Evolutionary conservation across 1,140 invertebrate species (phyloP), one percentile per base, ranked within the genome.

Genomic region (Lamellibrachia luymesi): DNA sequence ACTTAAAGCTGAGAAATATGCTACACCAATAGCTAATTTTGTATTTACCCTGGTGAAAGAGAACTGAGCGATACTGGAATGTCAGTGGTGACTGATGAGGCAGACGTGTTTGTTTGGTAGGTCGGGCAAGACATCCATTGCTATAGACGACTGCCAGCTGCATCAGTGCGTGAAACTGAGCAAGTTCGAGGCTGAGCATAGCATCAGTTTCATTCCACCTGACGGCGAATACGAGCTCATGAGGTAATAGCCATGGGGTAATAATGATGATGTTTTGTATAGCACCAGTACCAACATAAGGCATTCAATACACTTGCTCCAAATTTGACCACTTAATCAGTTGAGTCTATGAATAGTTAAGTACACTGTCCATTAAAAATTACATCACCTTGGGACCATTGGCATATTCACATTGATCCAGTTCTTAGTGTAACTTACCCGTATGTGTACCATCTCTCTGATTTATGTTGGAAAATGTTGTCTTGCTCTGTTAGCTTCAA

Each of bases 201-300:
- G 99, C 95, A 99, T 99, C 96, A 99, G 98, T 95, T 99, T 99
- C 97, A 99, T 99, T 96, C 99, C 99, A 94, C 99, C 99, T 4
- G 99, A 99, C 97, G 99, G 99, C 93, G 99, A 99, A 97, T 99
- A 99, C 97, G 99, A 99, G 96, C 97, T 99, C 6, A 99, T 99
- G 99, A 98, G 98, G 98, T 98, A 95, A 51, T 50, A 91, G 49
- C 91, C 27, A 25, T 91, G 1, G 52, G 6, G 6, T 6, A 8
- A 56, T 56, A 56, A 8, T 56, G 52, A 17, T 17, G 6, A 56
- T 56, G 52, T 56, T 56, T 56, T 56, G 17, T 56, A 56, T 56
- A 38, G 52, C 17, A 56, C 52, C 52, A 56, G 52, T 8, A 56
- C 6, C 52, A 56, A 56, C 17, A 8, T 17, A 8, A 6, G 17